These are phyloP conservation scores for Pogonophryne albipinna DNA, from an alignment of 2,797 vertebrate genomes.

Conservation along the genomic window DNA sequence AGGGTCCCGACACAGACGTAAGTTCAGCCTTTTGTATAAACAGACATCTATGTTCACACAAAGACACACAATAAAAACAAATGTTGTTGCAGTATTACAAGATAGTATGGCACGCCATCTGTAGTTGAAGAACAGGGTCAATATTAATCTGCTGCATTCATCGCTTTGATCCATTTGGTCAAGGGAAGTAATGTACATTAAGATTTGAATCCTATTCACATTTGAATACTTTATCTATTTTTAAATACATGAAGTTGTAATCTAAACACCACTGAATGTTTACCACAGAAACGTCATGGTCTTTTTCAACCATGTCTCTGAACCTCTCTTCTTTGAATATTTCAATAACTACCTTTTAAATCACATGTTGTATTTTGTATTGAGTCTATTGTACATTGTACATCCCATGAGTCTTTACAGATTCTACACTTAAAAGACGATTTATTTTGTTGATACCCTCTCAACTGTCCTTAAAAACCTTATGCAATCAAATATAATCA, in stretches of 20 bases:
- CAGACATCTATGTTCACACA: neutral
- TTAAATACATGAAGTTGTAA: neutral
- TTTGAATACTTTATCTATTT: neutral
- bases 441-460: neutral
- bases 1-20: slow-evolving; percentile 96
- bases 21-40: slow-evolving; percentile 76
- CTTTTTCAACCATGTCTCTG: neutral
- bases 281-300: neutral
- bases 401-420: neutral
- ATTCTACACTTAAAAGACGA: neutral
- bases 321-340: neutral
- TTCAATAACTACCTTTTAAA: neutral
- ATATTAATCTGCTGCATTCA: neutral
- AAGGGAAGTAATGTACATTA: no score
- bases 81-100: neutral
- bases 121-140: neutral
- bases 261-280: no score
- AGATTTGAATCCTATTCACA: neutral
- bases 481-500: slow-evolving; percentile 5
- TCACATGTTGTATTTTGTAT: no score
- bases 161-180: no score
- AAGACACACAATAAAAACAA: neutral
- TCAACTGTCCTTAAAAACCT: neutral
- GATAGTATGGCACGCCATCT: neutral
- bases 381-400: neutral